These are phyloP conservation scores for Orycteropus afer DNA, from an alignment of 2,113 vertebrate species.

Conservation along the genomic window DNA sequence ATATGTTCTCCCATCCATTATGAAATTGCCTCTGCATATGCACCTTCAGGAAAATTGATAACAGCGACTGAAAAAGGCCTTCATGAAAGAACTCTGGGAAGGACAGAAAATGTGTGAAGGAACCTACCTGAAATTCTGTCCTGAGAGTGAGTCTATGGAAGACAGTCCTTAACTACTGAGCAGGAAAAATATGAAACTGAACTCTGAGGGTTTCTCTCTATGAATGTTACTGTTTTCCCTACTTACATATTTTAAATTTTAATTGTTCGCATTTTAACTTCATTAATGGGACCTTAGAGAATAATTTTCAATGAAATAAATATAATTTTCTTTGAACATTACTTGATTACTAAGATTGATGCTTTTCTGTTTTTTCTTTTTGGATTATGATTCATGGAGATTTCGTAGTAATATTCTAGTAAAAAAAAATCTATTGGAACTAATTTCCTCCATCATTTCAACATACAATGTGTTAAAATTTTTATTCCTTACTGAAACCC, in stretches of 20 bases:
- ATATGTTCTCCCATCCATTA: not conserved
- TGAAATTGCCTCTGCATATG: not conserved
- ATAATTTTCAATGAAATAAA: constrained; percentile 62
- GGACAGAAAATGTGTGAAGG: not conserved
- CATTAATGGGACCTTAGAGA: constrained; percentile 13
- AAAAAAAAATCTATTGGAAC: constrained; percentile 46
- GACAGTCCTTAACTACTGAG: not conserved
- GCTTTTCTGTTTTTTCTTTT: constrained; percentile 40
- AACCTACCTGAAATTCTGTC: not conserved
- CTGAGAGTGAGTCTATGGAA: not conserved
- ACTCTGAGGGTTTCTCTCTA: not conserved
- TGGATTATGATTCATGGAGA: not conserved
- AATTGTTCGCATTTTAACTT: constrained; percentile 31
- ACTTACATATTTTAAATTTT: not conserved
- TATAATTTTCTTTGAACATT: constrained; percentile 32
- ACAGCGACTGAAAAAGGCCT: not conserved
- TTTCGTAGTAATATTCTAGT: not conserved
- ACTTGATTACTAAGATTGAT: not conserved
- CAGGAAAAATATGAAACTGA: not conserved
- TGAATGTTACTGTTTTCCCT: not conserved
- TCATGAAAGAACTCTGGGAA: not conserved
- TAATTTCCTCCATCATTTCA: not conserved
- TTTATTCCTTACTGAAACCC: constrained; percentile 17
- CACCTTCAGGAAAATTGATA: not conserved
- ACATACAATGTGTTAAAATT: not conserved